These are phyloP conservation scores for Conger conger DNA, from an alignment of 2,113 vertebrate species.

Conservation along the genomic window DNA sequence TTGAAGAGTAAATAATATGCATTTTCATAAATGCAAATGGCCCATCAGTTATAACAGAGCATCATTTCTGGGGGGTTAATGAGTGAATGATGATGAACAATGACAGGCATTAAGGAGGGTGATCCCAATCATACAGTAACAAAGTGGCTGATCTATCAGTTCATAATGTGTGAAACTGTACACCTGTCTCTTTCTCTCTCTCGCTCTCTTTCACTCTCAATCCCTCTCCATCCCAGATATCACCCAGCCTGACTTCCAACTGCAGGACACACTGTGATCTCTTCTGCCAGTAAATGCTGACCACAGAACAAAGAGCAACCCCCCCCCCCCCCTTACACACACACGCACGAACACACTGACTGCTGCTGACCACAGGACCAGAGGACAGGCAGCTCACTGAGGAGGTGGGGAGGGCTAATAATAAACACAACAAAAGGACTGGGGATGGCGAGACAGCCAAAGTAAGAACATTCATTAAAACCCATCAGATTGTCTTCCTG, in stretches of 20 bases:
- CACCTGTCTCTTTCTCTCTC: no score
- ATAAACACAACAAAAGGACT: slow-evolving; percentile 61
- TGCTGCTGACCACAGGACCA: background rate
- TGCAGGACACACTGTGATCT: background rate
- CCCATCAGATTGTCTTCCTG: slow-evolving; percentile 81
- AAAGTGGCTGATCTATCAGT: background rate
- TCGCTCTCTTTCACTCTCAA: no score
- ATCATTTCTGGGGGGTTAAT: background rate
- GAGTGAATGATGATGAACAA: background rate
- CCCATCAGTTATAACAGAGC: background rate
- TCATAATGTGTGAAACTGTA: no score
- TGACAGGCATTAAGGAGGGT: background rate
- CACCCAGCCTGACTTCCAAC: no score
- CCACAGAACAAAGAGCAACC: background rate
- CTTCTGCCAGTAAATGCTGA: background rate
- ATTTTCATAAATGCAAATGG: background rate
- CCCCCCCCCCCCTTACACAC: background rate
- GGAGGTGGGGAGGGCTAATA: slow-evolving; percentile 65
- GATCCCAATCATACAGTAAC: background rate
- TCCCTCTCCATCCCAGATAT: no score
- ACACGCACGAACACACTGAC: no score
- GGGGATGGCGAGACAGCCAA: slow-evolving; percentile 76
- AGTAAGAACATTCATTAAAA: slow-evolving; percentile 89
- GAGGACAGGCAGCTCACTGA: slow-evolving; percentile 31
- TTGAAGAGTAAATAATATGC: background rate